Evolutionary conservation across 2,888 invertebrate species (phyloP), one percentile per base, ranked within the genome.

Genomic region (Hoplodrina ambigua): DNA sequence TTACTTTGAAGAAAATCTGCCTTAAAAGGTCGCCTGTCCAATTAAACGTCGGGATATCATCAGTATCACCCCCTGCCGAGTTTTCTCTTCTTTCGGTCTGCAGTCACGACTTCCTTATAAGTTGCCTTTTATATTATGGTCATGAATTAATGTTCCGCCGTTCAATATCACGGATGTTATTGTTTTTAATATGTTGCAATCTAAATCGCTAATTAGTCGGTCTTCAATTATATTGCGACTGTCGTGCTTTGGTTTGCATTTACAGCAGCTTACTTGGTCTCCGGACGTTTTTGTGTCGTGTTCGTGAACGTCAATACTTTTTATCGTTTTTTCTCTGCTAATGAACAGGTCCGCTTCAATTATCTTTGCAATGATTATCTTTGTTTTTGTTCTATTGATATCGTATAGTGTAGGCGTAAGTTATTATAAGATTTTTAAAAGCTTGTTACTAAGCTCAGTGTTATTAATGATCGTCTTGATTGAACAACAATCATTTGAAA

Each of bases 1-100:
- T 85, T 88, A 82, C 85, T 88, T 87, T 82, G 82, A 82, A 90
- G 87, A 87, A 88, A 90, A 86, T 84, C 82, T 78, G 77, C 87
- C 87, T 84, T 89, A 87, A 90, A 91, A 85, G 88, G 89, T 80
- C 76, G 80, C 83, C 86, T 87, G 85, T 85, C 88, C 90, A 90
- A 92, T 91, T 91, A 91, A 89, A 86, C 84, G 76, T 83, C 78
- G 81, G 75, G 77, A 85, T 85, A 88, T 83, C 81, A 85, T 83
- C 81, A 85, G 85, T 84, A 88, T 83, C 80, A 84, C 86, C 89
- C 80, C 89, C 87, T 85, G 86, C 85, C 70, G 87, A 75, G 88
- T 82, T 85, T 85, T 86, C 87, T 88, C 86, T 82, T 76, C 82
- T 78, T 89, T 84, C 82, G 87, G 87, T 88, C 78, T 85, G 56